Conservation (phyloP, 2,888 invertebrate species). For the Elgonia sp. region DNA sequence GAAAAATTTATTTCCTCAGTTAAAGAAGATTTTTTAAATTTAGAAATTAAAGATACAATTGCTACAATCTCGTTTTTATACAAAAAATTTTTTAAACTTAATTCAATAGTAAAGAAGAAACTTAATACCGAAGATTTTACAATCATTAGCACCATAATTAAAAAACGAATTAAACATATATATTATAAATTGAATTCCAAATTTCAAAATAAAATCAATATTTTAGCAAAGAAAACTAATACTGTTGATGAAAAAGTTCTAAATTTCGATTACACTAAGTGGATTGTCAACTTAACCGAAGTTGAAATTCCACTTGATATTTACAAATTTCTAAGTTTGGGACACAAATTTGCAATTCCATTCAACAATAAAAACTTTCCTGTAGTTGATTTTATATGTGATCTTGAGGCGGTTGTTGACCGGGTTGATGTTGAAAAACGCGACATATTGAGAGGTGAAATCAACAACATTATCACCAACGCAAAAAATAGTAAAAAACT, state of each 20-base stretch:
- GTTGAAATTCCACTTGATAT: conserved; percentile 14
- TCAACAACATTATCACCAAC: conserved; percentile 1
- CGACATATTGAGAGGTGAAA: background rate
- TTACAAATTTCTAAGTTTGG: conserved; percentile 4
- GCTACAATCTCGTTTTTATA: background rate
- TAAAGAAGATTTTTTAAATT: background rate
- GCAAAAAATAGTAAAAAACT: conserved; percentile 9
- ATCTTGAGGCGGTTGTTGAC: conserved; percentile 7
- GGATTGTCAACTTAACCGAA: conserved; percentile 21
- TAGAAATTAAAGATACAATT: background rate
- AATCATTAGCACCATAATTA: background rate
- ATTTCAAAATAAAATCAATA: conserved; percentile 2
- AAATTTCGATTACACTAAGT: background rate
- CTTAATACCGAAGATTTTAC: background rate
- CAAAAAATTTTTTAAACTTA: conserved; percentile 4
- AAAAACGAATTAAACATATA: background rate
- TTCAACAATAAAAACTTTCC: conserved; percentile 20
- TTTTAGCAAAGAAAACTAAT: background rate
- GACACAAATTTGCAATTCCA: too few relatives aligned
- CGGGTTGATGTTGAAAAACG: background rate
- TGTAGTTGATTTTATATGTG: conserved; percentile 18
- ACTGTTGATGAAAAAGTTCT: background rate
- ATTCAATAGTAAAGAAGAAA: background rate
- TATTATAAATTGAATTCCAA: background rate
- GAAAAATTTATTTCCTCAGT: background rate